phyloP scores from a whole-genome alignment of 2,888 invertebrate genomes.

The Lasioglossum malachurum region DNA sequence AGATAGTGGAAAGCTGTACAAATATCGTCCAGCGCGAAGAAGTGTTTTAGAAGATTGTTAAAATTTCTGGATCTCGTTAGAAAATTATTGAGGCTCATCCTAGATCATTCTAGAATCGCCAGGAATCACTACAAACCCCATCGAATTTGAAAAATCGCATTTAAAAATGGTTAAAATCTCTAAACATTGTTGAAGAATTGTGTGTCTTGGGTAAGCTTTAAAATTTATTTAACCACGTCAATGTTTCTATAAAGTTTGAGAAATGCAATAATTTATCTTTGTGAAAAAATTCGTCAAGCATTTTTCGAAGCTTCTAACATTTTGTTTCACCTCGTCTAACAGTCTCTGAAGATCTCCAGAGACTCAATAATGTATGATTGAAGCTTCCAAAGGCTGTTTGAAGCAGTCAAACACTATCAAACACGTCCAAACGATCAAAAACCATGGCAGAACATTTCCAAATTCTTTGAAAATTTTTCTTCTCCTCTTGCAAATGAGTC shows the following conservation, averaged over 20 bases:
- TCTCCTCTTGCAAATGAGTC: background rate
- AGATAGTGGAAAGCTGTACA: background rate
- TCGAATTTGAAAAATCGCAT: background rate
- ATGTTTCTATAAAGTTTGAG: background rate
- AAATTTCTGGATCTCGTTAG: background rate
- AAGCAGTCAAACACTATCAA: background rate
- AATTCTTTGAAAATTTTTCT: background rate
- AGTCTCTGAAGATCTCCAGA: background rate
- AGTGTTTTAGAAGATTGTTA: background rate
- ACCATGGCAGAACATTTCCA: background rate
- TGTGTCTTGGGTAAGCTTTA: background rate
- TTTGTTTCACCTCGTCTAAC: background rate
- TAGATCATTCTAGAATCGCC: background rate
- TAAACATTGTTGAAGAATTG: background rate
- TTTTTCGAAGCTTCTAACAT: background rate
- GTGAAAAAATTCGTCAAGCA: background rate
- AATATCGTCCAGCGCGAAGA: background rate
- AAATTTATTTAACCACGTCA: background rate
- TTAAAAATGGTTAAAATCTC: background rate
- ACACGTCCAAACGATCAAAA: background rate
- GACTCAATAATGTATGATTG: background rate
- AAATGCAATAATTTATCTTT: background rate
- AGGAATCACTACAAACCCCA: background rate
- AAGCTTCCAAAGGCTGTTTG: background rate
- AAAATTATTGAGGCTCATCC: background rate